Percentiles rank a stretch among this genome's conserved stretches.
phyloP scores from a whole-genome alignment of 2,797 vertebrate genomes.

The Gallirallus australis region DNA sequence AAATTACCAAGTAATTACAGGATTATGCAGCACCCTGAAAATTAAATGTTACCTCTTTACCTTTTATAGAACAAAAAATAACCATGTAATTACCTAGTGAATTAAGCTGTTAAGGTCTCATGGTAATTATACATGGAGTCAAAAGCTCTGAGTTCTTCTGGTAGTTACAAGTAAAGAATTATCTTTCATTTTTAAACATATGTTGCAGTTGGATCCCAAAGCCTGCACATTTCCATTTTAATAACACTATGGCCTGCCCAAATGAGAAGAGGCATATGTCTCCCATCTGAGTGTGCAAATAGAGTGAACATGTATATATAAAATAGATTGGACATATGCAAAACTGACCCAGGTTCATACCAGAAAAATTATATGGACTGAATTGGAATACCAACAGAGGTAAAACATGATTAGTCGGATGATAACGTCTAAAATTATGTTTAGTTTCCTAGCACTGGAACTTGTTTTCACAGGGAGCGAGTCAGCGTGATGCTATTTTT shows the following conservation, averaged over 20 bases:
- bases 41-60: slow-evolving; percentile 81
- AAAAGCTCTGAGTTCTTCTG: slow-evolving; percentile 76
- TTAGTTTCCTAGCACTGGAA: slow-evolving; percentile 26
- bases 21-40: slow-evolving; percentile 77
- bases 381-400: slow-evolving; percentile 31
- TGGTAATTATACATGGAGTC: slow-evolving; percentile 76
- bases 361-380: slow-evolving; percentile 54
- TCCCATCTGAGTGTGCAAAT: slow-evolving; percentile 74
- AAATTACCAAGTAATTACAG: slow-evolving; percentile 78
- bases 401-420: slow-evolving; percentile 49
- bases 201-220: slow-evolving; percentile 61
- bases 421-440: slow-evolving; percentile 26
- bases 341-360: slow-evolving; percentile 61
- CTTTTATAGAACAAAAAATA: slow-evolving; percentile 76
- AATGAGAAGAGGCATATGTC: slow-evolving; percentile 70
- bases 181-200: slow-evolving; percentile 75
- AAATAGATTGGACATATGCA: slow-evolving; percentile 69
- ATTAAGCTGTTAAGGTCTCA: slow-evolving; percentile 77
- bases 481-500: slow-evolving; percentile 3
- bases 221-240: slow-evolving; percentile 72
- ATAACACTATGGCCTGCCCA: slow-evolving; percentile 69
- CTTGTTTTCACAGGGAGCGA: slow-evolving; percentile 34
- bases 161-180: slow-evolving; percentile 75
- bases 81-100: slow-evolving; percentile 80
- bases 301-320: slow-evolving; percentile 61